Evolutionary conservation across 2,113 vertebrate genomes (phyloP), one percentile per base, ranked within the genome.

Genomic region (Ceratotherium simum): DNA sequence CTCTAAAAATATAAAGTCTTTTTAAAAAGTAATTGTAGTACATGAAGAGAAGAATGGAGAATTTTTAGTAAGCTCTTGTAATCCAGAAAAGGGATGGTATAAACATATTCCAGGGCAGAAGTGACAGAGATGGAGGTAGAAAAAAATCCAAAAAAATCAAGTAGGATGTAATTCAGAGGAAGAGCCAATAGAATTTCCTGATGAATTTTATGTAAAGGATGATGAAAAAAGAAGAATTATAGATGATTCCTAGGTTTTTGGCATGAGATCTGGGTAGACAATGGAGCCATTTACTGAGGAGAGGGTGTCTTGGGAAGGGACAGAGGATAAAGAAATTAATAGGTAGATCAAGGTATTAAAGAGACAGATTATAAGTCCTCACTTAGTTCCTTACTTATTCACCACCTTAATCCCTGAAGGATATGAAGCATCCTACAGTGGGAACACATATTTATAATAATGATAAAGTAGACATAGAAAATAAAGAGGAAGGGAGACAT

Each of bases 311-410:
- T 78, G 54, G 76, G 51, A 86, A 83, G 20, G 27, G 14, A 56
- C 39, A 86, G 86, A 95, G 48, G 73, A 79, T 82, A 81, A 80
- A 65, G 11, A 70, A 88, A 95, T 58, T 36, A 90, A 62, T 82
- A 60, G 29, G 3, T 73, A 10, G 72, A 67, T 94, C 13, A 79
- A 94, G 80, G n/a, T 92, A 84, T 75, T 79, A 56, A 88, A 72
- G 65, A 92, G 48, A 33, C n/a, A 87, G 51, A 84, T 86, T 3
- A 5, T 58, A 91, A 86, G 23, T 82, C 72, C 18, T 72, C 73
- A 80, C 91, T 89, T 89, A 67, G 33, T 82, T 89, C 14, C 20
- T 96, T 91, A 84, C 10, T 56, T 92, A 64, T 90, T 95, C 25
- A 82, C 11, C 20, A 73, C 33, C 58, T 78, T 60, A 14, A 90